These are phyloP conservation scores for Raphicerus campestris DNA, from an alignment of 2,113 vertebrate species.

Conservation along the genomic window DNA sequence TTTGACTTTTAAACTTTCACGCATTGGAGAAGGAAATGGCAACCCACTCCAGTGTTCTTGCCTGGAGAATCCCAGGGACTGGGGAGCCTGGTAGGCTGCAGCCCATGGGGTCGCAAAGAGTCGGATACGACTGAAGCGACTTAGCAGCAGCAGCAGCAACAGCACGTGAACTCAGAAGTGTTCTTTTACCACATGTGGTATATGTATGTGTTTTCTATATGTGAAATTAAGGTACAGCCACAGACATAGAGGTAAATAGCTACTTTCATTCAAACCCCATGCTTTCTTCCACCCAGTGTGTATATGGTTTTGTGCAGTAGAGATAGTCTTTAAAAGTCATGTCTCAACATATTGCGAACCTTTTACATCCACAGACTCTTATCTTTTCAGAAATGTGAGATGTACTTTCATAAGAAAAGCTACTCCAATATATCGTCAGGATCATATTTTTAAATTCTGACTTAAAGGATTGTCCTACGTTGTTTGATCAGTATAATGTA, in stretches of 20 bases:
- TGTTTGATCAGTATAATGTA: not conserved
- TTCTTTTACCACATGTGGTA: not conserved
- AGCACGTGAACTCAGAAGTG: not conserved
- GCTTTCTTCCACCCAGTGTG: not conserved
- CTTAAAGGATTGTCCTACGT: not conserved
- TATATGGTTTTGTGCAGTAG: not conserved
- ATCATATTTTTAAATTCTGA: not conserved
- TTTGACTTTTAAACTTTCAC: too few relatives aligned
- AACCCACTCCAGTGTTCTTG: too few relatives aligned
- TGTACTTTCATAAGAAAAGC: constrained; percentile 15
- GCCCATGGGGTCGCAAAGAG: too few relatives aligned
- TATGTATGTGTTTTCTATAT: not conserved
- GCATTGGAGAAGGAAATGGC: too few relatives aligned
- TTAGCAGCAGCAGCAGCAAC: not conserved
- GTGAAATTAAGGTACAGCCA: not conserved
- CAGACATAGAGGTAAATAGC: not conserved
- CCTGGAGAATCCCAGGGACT: too few relatives aligned
- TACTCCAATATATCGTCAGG: not conserved
- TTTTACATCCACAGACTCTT: not conserved
- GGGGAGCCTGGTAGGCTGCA: too few relatives aligned
- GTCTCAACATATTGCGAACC: not conserved
- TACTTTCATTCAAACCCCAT: not conserved
- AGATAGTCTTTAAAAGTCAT: not conserved
- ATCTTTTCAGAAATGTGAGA: not conserved
- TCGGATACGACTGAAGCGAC: too few relatives aligned